phyloP scores from a whole-genome alignment of 2,888 invertebrate genomes.

The Thecocarcelia acutangulata region DNA sequence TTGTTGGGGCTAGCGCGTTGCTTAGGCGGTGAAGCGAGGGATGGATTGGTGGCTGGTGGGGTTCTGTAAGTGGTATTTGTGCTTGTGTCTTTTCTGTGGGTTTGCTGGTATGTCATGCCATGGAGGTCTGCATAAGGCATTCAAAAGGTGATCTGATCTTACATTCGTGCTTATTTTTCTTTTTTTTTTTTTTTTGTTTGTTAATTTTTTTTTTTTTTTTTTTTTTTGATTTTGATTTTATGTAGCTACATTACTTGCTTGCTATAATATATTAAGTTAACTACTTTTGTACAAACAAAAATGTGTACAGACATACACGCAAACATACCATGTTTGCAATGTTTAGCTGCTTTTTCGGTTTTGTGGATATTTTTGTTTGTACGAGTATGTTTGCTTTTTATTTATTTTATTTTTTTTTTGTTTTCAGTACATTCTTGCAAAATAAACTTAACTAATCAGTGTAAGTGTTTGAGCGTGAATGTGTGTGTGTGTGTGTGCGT shows the following conservation, averaged over 20 bases:
- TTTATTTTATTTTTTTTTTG: constrained; percentile 8
- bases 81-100: constrained; percentile 64
- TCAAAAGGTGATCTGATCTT: constrained; percentile 70
- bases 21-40: constrained; percentile 11
- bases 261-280: constrained; percentile 45
- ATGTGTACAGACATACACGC: neutral
- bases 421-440: constrained; percentile 26
- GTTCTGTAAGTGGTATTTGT: constrained; percentile 52
- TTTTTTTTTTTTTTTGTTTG: constrained; percentile 6
- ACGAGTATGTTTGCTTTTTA: neutral
- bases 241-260: constrained; percentile 44
- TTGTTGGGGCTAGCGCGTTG: constrained; percentile 32
- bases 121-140: constrained; percentile 68
- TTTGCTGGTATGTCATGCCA: constrained; percentile 67
- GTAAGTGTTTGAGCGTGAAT: constrained; percentile 23
- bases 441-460: constrained; percentile 44
- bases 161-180: constrained; percentile 64
- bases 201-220: constrained; percentile 16
- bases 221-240: constrained; percentile 36
- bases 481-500: constrained; percentile 22
- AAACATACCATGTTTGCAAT: neutral
- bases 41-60: constrained; percentile 30
- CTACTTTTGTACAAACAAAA: constrained; percentile 11
- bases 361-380: constrained; percentile 7
- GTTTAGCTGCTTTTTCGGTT: constrained; percentile 26